Percentiles rank a stretch among this genome's conserved stretches.
Conservation (phyloP, 2,113 vertebrate genomes). For the Rhagologus leucostigma region DNA sequence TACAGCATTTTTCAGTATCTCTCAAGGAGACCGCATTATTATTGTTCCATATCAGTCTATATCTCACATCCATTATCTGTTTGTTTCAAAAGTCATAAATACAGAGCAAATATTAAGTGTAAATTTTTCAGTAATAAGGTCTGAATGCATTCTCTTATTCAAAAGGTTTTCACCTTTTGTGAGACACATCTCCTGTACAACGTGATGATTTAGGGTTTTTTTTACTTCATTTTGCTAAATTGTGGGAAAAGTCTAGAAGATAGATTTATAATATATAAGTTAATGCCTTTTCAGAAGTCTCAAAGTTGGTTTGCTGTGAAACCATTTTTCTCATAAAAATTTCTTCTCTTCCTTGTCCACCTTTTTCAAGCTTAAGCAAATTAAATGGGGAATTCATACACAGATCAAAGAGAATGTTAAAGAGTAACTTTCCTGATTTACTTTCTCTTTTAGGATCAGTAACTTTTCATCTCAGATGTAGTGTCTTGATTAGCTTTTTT, state of each 20-base stretch:
- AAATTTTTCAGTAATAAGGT: neutral
- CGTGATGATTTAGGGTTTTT: neutral
- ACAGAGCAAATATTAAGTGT: neutral
- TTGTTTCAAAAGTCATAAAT: neutral
- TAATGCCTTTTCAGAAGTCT: neutral
- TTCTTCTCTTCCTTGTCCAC: slow-evolving; percentile 12
- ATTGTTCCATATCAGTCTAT: rapidly evolving
- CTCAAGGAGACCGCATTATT: rapidly evolving
- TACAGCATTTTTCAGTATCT: neutral
- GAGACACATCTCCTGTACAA: neutral
- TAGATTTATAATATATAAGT: neutral
- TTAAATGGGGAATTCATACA: neutral
- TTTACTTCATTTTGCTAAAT: neutral
- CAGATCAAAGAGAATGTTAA: slow-evolving; percentile 29
- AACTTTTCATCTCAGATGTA: slow-evolving; percentile 3
- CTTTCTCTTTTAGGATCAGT: neutral
- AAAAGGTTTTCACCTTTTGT: neutral
- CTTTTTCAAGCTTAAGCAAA: slow-evolving; percentile 42
- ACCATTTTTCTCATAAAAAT: neutral
- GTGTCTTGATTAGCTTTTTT: slow-evolving; percentile 1
- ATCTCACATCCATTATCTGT: neutral
- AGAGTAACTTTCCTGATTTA: neutral
- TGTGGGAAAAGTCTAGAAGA: neutral
- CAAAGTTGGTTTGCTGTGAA: neutral
- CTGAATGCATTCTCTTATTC: neutral